phyloP scores from a whole-genome alignment of 2,797 vertebrate species.

The Podarcis lilfordi region DNA sequence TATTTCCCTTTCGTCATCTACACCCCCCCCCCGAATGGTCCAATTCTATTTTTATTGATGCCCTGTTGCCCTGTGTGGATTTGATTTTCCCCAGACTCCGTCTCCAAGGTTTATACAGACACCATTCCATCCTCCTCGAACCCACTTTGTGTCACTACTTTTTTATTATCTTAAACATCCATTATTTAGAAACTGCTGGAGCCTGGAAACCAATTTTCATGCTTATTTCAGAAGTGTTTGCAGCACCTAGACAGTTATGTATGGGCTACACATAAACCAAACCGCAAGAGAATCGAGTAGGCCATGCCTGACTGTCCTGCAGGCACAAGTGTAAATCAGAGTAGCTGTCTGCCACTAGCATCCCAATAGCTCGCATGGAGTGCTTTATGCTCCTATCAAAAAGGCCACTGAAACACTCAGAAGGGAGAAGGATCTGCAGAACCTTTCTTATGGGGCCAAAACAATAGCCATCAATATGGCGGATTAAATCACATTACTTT shows the following conservation, averaged over 20 bases:
- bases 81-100: constrained; percentile 2
- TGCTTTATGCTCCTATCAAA: not conserved
- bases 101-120: constrained; percentile 27
- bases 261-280: constrained; percentile 50
- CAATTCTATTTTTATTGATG: constrained; percentile 22
- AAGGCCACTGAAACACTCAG: not conserved
- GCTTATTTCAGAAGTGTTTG: constrained; percentile 73
- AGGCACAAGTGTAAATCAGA: not conserved
- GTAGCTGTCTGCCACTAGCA: not conserved
- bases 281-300: constrained; percentile 48
- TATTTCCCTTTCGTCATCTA: fast-evolving
- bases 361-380: not conserved
- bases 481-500: not conserved
- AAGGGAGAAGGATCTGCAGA: not conserved
- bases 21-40: not conserved
- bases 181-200: constrained; percentile 79
- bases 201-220: constrained; percentile 78
- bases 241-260: constrained; percentile 59
- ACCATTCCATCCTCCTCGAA: constrained; percentile 43
- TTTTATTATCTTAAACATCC: constrained; percentile 76
- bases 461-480: not conserved
- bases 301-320: constrained; percentile 7
- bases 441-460: not conserved
- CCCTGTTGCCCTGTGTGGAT: not conserved
- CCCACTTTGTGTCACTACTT: constrained; percentile 56